Conservation (phyloP, 1,140 invertebrate species). For the Drosophila pseudoananassae region DNA sequence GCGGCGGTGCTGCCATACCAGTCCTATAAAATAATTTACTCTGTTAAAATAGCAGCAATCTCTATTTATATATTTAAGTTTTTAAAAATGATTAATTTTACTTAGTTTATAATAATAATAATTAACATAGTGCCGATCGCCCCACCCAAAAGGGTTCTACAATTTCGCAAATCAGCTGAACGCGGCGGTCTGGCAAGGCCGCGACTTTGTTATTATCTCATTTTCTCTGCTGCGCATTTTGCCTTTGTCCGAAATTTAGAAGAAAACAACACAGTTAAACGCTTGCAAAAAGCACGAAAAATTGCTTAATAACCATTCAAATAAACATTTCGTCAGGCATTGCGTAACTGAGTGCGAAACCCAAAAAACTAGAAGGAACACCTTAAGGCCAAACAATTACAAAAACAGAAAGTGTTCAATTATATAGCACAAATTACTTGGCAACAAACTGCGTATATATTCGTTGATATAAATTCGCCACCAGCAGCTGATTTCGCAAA, state of each 20-base stretch:
- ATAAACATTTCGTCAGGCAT: slow-evolving; percentile 19
- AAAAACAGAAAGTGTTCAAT: slow-evolving; percentile 58
- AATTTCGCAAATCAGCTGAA: slow-evolving; percentile 59
- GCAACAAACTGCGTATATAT: slow-evolving; percentile 75
- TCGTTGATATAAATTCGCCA: slow-evolving; percentile 52
- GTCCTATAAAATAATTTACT: slow-evolving; percentile 35
- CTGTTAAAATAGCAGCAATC: background rate
- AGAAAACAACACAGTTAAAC: slow-evolving; percentile 54
- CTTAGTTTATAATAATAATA: background rate
- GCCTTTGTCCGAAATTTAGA: slow-evolving; percentile 70
- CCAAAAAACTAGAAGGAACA: slow-evolving; percentile 14
- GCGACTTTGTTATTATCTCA: slow-evolving; percentile 76
- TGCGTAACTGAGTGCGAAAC: slow-evolving; percentile 23
- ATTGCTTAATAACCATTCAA: slow-evolving; percentile 36
- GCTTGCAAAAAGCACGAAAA: slow-evolving; percentile 48
- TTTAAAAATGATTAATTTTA: background rate
- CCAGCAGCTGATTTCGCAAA: slow-evolving; percentile 73
- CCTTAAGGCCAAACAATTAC: slow-evolving; percentile 35
- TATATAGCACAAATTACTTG: slow-evolving; percentile 25
- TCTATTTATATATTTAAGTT: background rate
- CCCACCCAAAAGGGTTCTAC: slow-evolving; percentile 16
- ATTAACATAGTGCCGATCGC: background rate
- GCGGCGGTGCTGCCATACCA: slow-evolving; percentile 5
- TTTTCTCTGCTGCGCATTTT: slow-evolving; percentile 81
- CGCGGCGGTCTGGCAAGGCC: slow-evolving; percentile 48